Evolutionary conservation across 2,888 invertebrate species (phyloP), one percentile per base, ranked within the genome.

Genomic region (Neocrepidodera transversa): DNA sequence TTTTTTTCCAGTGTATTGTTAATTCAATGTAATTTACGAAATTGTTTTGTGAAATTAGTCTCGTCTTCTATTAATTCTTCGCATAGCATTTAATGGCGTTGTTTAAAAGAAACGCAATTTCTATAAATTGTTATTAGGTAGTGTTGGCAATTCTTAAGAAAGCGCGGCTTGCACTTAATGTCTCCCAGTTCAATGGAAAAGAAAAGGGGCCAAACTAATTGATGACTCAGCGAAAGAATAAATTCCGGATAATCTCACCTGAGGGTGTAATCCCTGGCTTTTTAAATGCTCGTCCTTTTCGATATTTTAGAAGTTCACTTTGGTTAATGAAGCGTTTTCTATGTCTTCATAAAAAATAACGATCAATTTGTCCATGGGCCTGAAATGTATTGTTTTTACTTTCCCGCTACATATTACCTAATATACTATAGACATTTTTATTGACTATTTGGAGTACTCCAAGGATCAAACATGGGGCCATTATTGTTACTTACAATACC

Each of bases 41-140:
- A 4, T 17, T 20, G 7, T 8, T 43, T 17, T 53, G 62, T 23
- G 4, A 35, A 35, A 35, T 35, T 35, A 35, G 8, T 6, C 10
- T 35, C 75, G 71, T 69, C 69, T 63, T 77, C 76, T 76, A 77
- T 76, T 75, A 76, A 77, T 78, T 78, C 75, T 76, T 75, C 74
- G 73, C 73, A 75, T 76, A 74, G 73, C 78, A 78, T 78, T 78
- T 78, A 79, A 75, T 69, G 72, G 69, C 71, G 68, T 72, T 75
- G 74, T 77, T 77, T 78, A 75, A 74, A 74, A 73, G 72, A 75
- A 75, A 73, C 71, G 73, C 74, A 73, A 76, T 77, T 76, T 75
- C 76, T 74, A 78, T 78, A 78, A 79, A 79, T 79, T 74, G 70
- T 68, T 68, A 70, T 70, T 68, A 67, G 54, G 45, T n/a, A n/a